Evolutionary conservation across 53 echinoderm and acorn worm species (phyloP).

Genomic region (Zoroaster sp.): DNA sequence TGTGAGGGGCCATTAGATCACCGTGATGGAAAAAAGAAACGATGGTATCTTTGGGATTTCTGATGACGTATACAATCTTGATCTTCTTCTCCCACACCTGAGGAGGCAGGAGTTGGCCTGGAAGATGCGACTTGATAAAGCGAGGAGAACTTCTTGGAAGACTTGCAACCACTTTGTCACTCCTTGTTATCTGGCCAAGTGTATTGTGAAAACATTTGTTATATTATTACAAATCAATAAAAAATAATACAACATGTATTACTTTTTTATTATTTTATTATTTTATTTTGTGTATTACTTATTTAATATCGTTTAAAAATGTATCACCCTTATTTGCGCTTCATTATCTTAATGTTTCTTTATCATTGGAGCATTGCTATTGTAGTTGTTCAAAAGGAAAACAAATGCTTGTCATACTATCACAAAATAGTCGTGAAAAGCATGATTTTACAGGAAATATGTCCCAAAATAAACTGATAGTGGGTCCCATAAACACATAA

Average conservation of each 20-base stretch:
- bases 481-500: no score
- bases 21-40: slow-evolving; percentile 11
- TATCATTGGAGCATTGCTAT: not conserved
- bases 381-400: no score
- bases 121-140: slow-evolving; percentile 41
- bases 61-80: slow-evolving; percentile 42
- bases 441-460: no score
- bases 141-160: slow-evolving; percentile 28
- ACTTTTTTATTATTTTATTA: no score
- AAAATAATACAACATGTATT: not conserved
- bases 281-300: not conserved
- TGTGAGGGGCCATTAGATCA: not conserved
- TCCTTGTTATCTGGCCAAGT: not conserved
- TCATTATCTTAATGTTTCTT: no score
- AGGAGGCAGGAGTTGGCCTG: slow-evolving; percentile 44
- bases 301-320: not conserved
- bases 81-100: slow-evolving; percentile 32
- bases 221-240: no score
- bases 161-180: not conserved
- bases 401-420: no score
- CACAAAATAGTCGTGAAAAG: no score
- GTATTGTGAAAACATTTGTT: no score
- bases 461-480: no score
- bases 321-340: no score
- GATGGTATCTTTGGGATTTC: slow-evolving; percentile 34